Evolutionary conservation across 1,140 invertebrate genomes (phyloP).

Genomic region (Apis cerana): DNA sequence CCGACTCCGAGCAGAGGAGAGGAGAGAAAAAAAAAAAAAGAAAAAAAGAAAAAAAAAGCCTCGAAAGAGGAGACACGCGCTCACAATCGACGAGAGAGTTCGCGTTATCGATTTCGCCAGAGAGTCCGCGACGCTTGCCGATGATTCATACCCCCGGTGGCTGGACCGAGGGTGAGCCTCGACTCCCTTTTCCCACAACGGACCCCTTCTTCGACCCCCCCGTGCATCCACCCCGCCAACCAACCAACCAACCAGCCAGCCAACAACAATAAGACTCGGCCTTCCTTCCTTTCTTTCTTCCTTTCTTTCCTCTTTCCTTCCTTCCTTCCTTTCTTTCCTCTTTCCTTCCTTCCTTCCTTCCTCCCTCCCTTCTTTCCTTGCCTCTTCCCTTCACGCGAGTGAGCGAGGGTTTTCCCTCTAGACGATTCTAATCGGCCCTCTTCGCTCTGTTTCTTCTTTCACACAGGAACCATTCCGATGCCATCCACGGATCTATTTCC

Average conservation of each 20-base stretch:
- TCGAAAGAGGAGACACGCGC: slow-evolving; percentile 53
- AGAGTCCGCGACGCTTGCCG: slow-evolving; percentile 75
- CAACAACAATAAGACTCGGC: no score
- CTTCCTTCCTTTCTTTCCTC: no score
- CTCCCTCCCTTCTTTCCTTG: no score
- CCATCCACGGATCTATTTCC: slow-evolving; percentile 71
- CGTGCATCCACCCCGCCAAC: slow-evolving; percentile 12
- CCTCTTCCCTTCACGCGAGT: no score
- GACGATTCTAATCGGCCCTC: no score
- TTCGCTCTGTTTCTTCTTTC: not conserved
- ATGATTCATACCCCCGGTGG: slow-evolving; percentile 76
- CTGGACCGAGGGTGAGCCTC: slow-evolving; percentile 71
- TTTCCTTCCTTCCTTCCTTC: no score
- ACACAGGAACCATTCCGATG: slow-evolving; percentile 75
- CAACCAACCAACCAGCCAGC: not conserved
- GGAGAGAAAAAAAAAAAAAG: slow-evolving; percentile 24
- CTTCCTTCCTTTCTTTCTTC: no score
- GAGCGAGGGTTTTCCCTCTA: no score
- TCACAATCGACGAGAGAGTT: slow-evolving; percentile 29
- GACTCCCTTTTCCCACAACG: slow-evolving; percentile 72
- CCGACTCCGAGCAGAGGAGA: not conserved
- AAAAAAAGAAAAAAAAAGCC: slow-evolving; percentile 44
- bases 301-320: no score
- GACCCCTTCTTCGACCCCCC: slow-evolving; percentile 52
- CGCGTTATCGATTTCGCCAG: slow-evolving; percentile 75